These are phyloP conservation scores for Rotaria socialis DNA, from an alignment of 2,888 invertebrate species.

Conservation along the genomic window DNA sequence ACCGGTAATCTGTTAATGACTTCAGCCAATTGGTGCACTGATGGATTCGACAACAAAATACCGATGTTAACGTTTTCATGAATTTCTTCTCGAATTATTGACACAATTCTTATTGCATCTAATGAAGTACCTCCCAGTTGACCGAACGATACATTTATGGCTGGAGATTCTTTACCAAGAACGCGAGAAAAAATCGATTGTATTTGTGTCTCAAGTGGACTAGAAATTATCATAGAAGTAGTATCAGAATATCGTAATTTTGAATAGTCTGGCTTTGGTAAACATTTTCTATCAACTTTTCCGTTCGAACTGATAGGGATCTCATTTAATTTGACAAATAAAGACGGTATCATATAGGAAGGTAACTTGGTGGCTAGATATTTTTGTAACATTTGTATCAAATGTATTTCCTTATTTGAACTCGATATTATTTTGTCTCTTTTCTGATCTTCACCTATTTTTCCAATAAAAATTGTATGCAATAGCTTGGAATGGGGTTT, in stretches of 20 bases:
- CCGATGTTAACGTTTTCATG: background rate
- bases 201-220: background rate
- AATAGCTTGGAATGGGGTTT: no score
- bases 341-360: no score
- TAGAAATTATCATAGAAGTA: background rate
- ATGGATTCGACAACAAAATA: background rate
- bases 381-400: no score
- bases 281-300: background rate
- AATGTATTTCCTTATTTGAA: no score
- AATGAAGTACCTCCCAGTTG: background rate
- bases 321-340: no score
- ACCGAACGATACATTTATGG: background rate
- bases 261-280: background rate
- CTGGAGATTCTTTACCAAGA: background rate
- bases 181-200: background rate
- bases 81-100: background rate
- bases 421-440: no score
- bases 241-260: background rate
- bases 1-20: background rate
- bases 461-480: no score
- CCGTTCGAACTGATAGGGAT: no score
- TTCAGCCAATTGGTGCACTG: background rate
- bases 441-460: no score
- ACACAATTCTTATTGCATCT: background rate
- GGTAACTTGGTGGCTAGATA: no score